Conservation (phyloP, 2,113 vertebrate species). For the Conger conger region DNA sequence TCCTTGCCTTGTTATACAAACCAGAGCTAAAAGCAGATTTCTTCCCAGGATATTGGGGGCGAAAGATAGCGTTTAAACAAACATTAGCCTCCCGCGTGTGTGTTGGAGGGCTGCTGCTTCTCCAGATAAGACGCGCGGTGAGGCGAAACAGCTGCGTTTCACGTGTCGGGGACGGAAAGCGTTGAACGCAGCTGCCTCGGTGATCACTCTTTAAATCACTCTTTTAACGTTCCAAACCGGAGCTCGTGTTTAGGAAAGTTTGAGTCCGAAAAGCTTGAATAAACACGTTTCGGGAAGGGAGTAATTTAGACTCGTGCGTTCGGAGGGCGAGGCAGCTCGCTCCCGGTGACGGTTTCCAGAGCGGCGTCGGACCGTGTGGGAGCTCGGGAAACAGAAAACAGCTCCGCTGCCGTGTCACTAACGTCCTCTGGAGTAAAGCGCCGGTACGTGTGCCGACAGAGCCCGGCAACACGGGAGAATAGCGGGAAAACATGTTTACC, state of each 20-base stretch:
- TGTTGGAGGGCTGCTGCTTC: background rate
- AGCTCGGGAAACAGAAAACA: constrained; percentile 39
- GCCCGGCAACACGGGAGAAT: constrained; percentile 8
- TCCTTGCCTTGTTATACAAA: constrained; percentile 33
- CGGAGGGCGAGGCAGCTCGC: background rate
- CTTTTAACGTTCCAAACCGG: background rate
- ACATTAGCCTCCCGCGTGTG: background rate
- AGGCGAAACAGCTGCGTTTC: too few relatives aligned
- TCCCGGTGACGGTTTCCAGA: background rate
- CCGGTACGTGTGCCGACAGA: constrained; percentile 10
- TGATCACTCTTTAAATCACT: background rate
- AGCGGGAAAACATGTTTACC: constrained; percentile 23
- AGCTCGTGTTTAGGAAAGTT: constrained; percentile 21
- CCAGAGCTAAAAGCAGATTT: constrained; percentile 27
- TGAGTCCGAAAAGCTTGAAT: constrained; percentile 2
- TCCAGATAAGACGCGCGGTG: background rate
- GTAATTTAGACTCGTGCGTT: background rate
- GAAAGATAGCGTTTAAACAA: background rate
- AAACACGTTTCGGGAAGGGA: background rate
- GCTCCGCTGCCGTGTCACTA: constrained; percentile 39
- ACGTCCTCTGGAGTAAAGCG: constrained; percentile 34
- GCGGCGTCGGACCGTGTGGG: constrained; percentile 10
- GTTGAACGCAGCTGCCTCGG: background rate
- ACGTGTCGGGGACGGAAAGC: background rate
- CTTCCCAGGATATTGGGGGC: background rate